A percentile compares a stretch with the other conserved stretches of the same genome.
These are phyloP conservation scores for Drosophila tripunctata DNA, from an alignment of 2,888 invertebrate species.

Conservation along the genomic window DNA sequence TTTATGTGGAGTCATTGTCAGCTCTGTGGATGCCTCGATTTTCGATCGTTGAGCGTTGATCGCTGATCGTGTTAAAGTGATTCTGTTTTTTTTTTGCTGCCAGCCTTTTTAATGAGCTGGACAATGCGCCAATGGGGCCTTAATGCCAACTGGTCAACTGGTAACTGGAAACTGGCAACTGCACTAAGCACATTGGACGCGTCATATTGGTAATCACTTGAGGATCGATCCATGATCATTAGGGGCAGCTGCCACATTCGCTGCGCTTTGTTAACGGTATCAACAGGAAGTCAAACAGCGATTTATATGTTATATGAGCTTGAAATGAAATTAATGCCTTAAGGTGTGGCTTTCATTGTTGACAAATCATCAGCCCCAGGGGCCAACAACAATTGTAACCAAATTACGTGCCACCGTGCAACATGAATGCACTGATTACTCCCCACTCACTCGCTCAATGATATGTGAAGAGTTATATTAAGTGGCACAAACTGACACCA, in stretches of 20 bases:
- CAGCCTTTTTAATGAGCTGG: constrained; percentile 69
- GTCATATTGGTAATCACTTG: constrained; percentile 76
- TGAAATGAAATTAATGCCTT: constrained; percentile 9
- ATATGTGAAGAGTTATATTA: neutral
- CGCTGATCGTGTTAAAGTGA: constrained; percentile 76
- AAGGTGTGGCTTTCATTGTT: constrained; percentile 65
- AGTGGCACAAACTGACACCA: constrained; percentile 1
- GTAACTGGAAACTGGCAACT: constrained; percentile 10
- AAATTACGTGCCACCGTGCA: constrained; percentile 67
- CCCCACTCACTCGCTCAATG: neutral
- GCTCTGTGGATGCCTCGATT: constrained; percentile 41
- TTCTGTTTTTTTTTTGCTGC: constrained; percentile 38
- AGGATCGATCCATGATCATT: constrained; percentile 74
- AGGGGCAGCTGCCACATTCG: constrained; percentile 69
- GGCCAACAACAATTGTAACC: constrained; percentile 63
- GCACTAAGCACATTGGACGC: constrained; percentile 64
- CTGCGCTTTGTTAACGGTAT: constrained; percentile 74
- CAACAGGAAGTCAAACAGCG: constrained; percentile 60
- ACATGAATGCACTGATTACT: constrained; percentile 57
- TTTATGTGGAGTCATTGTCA: constrained; percentile 69
- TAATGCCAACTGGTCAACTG: constrained; percentile 29
- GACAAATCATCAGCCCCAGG: constrained; percentile 50
- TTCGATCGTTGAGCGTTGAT: constrained; percentile 10
- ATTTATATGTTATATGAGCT: constrained; percentile 7
- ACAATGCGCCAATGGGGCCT: constrained; percentile 57